phyloP scores from a whole-genome alignment of 2,113 vertebrate species.

The Caretta caretta region DNA sequence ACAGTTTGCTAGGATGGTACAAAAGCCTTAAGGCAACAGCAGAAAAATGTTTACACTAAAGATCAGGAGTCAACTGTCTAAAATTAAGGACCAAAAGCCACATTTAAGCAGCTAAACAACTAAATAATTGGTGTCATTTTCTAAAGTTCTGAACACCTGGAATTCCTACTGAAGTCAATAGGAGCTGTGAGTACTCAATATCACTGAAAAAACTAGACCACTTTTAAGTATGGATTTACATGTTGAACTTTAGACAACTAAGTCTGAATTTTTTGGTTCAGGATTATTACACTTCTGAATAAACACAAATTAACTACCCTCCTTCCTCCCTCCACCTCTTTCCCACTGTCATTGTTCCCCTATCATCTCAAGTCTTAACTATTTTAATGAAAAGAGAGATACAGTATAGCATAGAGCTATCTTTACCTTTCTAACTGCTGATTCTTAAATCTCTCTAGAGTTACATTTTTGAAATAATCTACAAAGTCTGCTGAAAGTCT shows the following conservation, averaged over 20 bases:
- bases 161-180: background rate
- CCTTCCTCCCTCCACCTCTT: background rate
- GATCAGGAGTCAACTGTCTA: background rate
- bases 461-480: background rate
- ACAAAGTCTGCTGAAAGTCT: background rate
- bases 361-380: background rate
- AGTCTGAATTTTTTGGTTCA: background rate
- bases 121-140: background rate
- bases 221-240: background rate
- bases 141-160: background rate
- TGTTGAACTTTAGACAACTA: background rate
- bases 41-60: background rate
- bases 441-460: background rate
- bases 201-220: background rate
- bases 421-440: background rate
- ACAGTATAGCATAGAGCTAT: background rate
- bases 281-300: background rate
- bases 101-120: background rate
- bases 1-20: background rate
- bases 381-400: background rate
- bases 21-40: background rate
- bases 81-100: rapidly evolving
- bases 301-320: background rate
- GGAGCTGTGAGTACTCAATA: background rate
- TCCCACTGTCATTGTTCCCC: rapidly evolving